Percentiles rank a stretch among this genome's conserved stretches.
phyloP scores from a whole-genome alignment of 2,113 vertebrate genomes.

The Salvelinus sp. region DNA sequence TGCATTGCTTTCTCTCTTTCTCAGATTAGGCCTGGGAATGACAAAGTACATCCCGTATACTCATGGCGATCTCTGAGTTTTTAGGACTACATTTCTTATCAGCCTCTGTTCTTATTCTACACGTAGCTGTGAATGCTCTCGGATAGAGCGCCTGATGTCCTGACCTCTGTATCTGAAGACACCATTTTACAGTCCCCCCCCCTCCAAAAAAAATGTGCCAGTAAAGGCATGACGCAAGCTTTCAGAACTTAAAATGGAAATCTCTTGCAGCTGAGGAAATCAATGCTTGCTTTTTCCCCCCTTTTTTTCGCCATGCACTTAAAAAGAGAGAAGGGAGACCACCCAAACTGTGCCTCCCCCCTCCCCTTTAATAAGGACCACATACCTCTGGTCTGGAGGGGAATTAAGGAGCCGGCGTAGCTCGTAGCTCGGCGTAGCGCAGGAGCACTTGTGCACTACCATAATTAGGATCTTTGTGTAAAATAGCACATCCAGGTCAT shows the following conservation, averaged over 20 bases:
- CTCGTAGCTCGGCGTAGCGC: slow-evolving; percentile 5
- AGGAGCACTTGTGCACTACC: slow-evolving; percentile 17
- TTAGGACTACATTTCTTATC: neutral
- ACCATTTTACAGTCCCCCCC: neutral
- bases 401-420: slow-evolving; percentile 43
- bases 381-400: slow-evolving; percentile 52
- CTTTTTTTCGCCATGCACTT: slow-evolving; percentile 36
- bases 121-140: neutral
- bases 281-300: slow-evolving; percentile 39
- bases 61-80: neutral
- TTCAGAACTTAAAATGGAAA: slow-evolving; percentile 55
- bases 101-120: neutral
- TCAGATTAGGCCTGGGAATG: neutral
- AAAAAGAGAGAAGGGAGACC: slow-evolving; percentile 61
- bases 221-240: slow-evolving; percentile 21
- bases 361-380: slow-evolving; percentile 54
- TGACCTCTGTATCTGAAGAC: slow-evolving; percentile 9
- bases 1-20: neutral
- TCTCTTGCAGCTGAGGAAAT: slow-evolving; percentile 61
- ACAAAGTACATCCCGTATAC: neutral
- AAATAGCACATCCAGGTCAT: slow-evolving; percentile 53
- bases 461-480: slow-evolving; percentile 47
- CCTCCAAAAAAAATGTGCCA: neutral
- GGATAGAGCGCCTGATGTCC: neutral
- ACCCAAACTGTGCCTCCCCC: slow-evolving; percentile 49